Percentiles rank a stretch among this genome's conserved stretches.
Evolutionary conservation across 2,797 vertebrate species (phyloP).

Genomic region (Chiroxiphia lanceolata): DNA sequence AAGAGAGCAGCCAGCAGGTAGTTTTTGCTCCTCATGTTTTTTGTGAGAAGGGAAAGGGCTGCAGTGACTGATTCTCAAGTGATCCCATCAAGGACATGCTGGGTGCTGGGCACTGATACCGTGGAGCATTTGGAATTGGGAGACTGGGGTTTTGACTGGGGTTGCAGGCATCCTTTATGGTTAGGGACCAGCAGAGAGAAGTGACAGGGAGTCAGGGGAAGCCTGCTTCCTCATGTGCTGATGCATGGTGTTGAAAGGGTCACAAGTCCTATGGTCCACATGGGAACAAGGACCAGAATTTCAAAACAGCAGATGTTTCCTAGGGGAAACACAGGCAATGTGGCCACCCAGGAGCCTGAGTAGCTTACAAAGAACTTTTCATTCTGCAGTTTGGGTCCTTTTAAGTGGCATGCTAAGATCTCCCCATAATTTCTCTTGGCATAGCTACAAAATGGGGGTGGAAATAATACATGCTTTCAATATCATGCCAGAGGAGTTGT

Average conservation of each 20-base stretch:
- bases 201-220: neutral
- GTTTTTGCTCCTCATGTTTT: neutral
- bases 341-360: neutral
- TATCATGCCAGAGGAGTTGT: neutral
- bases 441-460: neutral
- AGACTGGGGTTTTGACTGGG: neutral
- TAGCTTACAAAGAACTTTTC: neutral
- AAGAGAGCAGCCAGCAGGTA: neutral
- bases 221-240: neutral
- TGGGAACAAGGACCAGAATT: neutral
- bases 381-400: neutral
- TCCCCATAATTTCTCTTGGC: neutral
- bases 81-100: accelerated
- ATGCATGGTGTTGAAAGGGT: neutral
- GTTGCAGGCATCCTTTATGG: neutral
- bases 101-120: neutral
- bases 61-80: neutral
- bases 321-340: neutral
- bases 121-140: neutral
- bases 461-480: neutral
- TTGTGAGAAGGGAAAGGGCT: neutral
- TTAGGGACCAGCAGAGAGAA: neutral
- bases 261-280: neutral
- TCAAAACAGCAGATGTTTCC: neutral
- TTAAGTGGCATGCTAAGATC: neutral